phyloP scores from a whole-genome alignment of 2,113 vertebrate species.

The Amphiprion percula region DNA sequence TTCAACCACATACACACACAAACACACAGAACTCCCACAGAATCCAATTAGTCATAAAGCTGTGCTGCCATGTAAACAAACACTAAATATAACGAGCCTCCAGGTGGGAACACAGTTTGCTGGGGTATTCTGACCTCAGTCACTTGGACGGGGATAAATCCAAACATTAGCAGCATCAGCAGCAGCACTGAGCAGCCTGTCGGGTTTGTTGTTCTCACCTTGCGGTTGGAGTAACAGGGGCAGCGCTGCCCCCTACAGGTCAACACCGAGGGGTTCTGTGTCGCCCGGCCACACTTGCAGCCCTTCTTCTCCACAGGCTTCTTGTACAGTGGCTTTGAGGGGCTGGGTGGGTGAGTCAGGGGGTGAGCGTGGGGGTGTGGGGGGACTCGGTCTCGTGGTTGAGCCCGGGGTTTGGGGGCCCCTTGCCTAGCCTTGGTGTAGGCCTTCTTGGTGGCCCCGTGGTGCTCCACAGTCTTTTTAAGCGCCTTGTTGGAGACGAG shows the following conservation, averaged over 20 bases:
- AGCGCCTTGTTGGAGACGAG: constrained; percentile 91
- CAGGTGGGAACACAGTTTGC: too few relatives aligned
- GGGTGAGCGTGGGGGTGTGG: constrained; percentile 88
- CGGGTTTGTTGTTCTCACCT: constrained; percentile 73
- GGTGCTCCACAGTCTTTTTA: constrained; percentile 95
- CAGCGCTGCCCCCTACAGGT: constrained; percentile 99
- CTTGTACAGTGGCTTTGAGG: constrained; percentile 97
- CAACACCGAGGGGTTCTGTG: constrained; percentile 99
- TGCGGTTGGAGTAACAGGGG: constrained; percentile 99
- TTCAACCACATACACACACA: too few relatives aligned
- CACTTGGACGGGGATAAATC: too few relatives aligned
- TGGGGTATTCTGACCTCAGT: too few relatives aligned
- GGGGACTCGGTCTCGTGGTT: constrained; percentile 91
- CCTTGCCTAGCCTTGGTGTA: constrained; percentile 94
- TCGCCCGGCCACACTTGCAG: constrained; percentile 98
- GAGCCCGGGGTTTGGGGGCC: constrained; percentile 93
- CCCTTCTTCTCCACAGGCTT: constrained; percentile 99
- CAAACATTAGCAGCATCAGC: too few relatives aligned
- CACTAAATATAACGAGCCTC: too few relatives aligned
- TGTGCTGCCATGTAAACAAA: too few relatives aligned
- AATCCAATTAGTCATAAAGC: too few relatives aligned
- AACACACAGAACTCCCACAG: too few relatives aligned
- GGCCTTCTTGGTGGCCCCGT: constrained; percentile 94
- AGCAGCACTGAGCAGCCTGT: neutral
- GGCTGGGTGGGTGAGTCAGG: constrained; percentile 88